phyloP scores from a whole-genome alignment of 2,113 vertebrate genomes.

The Mola mola region DNA sequence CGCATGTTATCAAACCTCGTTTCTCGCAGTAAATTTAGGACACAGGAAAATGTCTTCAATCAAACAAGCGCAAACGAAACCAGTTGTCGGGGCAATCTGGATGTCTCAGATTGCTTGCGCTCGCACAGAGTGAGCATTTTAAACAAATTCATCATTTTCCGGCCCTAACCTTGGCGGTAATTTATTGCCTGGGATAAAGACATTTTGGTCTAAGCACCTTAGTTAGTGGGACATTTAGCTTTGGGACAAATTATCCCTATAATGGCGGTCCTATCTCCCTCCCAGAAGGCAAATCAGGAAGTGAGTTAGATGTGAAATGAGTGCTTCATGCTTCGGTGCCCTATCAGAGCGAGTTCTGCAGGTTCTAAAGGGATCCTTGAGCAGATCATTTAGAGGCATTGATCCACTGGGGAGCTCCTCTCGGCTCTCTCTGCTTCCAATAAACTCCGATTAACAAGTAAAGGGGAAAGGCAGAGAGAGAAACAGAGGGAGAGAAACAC shows the following conservation, averaged over 20 bases:
- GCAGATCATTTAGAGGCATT: constrained; percentile 80
- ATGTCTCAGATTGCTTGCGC: constrained; percentile 13
- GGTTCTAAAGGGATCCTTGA: constrained; percentile 75
- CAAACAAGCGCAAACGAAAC: constrained; percentile 60
- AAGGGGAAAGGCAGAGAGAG: constrained; percentile 52
- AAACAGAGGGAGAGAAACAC: constrained; percentile 40
- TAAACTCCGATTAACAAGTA: constrained; percentile 76
- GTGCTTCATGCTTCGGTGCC: constrained; percentile 73
- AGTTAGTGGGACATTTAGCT: constrained; percentile 72
- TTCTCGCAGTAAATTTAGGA: constrained; percentile 55
- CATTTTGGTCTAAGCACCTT: constrained; percentile 69
- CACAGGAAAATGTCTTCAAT: constrained; percentile 46
- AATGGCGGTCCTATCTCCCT: constrained; percentile 53
- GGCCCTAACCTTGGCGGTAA: constrained; percentile 70
- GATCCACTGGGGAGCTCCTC: constrained; percentile 78
- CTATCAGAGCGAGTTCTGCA: constrained; percentile 73
- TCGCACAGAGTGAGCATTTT: constrained; percentile 42
- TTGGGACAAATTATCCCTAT: constrained; percentile 73
- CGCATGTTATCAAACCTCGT: constrained; percentile 53
- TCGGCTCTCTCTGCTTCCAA: constrained; percentile 70
- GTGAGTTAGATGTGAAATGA: constrained; percentile 79
- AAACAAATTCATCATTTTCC: constrained; percentile 69
- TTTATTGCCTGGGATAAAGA: constrained; percentile 74
- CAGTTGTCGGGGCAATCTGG: constrained; percentile 45
- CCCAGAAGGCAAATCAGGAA: constrained; percentile 76